phyloP scores from a whole-genome alignment of 2,888 invertebrate species.

The Coecobrya sp. region DNA sequence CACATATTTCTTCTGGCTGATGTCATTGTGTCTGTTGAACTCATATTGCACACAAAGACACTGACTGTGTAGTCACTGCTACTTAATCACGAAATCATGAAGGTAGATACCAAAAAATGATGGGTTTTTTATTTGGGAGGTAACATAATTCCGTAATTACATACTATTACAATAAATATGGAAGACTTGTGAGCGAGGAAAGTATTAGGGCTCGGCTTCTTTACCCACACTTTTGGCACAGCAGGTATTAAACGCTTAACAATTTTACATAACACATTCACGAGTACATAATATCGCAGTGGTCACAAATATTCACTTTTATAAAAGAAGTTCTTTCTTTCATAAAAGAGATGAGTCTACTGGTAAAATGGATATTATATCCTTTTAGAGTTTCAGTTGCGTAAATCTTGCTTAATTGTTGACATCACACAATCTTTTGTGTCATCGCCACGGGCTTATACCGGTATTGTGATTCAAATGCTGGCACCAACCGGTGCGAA shows the following conservation, averaged over 20 bases:
- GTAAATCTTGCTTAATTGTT: constrained; percentile 61
- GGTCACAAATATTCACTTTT: constrained; percentile 34
- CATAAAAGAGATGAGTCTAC: constrained; percentile 15
- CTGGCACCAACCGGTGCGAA: constrained; percentile 13
- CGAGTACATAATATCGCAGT: not conserved
- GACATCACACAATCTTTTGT: constrained; percentile 35
- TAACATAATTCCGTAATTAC: constrained; percentile 22
- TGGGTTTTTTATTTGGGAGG: constrained; percentile 7
- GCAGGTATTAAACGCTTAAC: constrained; percentile 53
- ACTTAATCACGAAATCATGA: constrained; percentile 30
- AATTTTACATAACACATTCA: constrained; percentile 51
- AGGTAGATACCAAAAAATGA: constrained; percentile 14
- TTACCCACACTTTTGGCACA: constrained; percentile 58
- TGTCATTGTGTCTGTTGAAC: constrained; percentile 50
- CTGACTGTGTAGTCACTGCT: not conserved
- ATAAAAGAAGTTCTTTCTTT: constrained; percentile 36
- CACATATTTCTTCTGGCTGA: constrained; percentile 40
- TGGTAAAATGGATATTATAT: not conserved
- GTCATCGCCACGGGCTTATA: not conserved
- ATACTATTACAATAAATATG: constrained; percentile 47
- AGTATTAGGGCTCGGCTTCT: constrained; percentile 65
- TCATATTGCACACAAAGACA: constrained; percentile 60
- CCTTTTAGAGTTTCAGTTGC: not conserved
- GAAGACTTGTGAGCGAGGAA: constrained; percentile 37
- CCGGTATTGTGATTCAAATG: constrained; percentile 12